phyloP scores from a whole-genome alignment of 92 coral and sea anemone genomes.

The Parazoanthus atlanticus region DNA sequence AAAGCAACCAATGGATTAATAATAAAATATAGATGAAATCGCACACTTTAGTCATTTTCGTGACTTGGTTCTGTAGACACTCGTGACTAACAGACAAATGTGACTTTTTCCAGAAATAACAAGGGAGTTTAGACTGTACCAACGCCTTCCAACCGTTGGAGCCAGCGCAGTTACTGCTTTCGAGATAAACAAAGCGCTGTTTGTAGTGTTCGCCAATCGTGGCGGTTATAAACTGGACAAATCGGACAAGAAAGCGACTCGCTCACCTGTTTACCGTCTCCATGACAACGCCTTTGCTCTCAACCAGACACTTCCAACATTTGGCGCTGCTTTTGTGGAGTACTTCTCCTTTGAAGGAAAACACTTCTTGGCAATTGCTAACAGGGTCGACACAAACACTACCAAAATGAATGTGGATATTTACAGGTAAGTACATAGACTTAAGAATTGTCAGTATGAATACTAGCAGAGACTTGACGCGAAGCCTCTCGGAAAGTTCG shows the following conservation, averaged over 20 bases:
- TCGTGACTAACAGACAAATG: too few species aligned
- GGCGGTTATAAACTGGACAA: slow-evolving; percentile 27
- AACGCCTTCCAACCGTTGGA: slow-evolving; percentile 26
- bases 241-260: not conserved
- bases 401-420: slow-evolving; percentile 9
- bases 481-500: too few species aligned
- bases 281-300: slow-evolving; percentile 5
- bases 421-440: slow-evolving; percentile 6
- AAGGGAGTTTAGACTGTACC: slow-evolving; percentile 1
- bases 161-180: slow-evolving; percentile 36
- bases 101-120: slow-evolving; percentile 5
- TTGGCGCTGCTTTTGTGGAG: slow-evolving; percentile 32
- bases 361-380: slow-evolving; percentile 30
- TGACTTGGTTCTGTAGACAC: too few species aligned
- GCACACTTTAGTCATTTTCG: too few species aligned
- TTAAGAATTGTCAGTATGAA: too few species aligned
- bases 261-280: slow-evolving; percentile 28
- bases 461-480: too few species aligned
- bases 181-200: slow-evolving; percentile 1
- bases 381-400: slow-evolving; percentile 13
- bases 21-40: too few species aligned
- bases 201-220: slow-evolving; percentile 34
- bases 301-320: slow-evolving; percentile 14
- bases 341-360: slow-evolving; percentile 14
- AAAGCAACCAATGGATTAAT: too few species aligned